Conservation (phyloP, 2,797 vertebrate species). For the Remorina albescens region DNA sequence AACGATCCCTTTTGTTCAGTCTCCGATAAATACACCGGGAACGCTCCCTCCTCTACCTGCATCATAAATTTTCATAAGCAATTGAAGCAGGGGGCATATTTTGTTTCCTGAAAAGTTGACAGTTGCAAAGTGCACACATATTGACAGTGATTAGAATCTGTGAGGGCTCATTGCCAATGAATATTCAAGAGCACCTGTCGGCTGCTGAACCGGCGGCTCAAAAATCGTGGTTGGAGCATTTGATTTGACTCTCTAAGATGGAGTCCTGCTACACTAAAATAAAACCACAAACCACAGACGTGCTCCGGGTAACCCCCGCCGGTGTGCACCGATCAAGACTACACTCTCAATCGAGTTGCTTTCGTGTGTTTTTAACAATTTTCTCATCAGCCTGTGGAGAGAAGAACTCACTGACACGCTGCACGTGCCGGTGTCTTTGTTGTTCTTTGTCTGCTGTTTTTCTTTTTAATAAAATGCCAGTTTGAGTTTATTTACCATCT, state of each 20-base stretch:
- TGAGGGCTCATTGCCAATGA: constrained; percentile 67
- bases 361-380: background rate
- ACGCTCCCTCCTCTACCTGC: constrained; percentile 43
- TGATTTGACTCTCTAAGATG: constrained; percentile 52
- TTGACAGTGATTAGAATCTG: constrained; percentile 81
- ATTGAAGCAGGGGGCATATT: constrained; percentile 63
- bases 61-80: constrained; percentile 70
- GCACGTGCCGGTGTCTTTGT: no score
- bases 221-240: constrained; percentile 65
- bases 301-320: constrained; percentile 8
- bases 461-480: background rate
- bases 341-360: background rate
- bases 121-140: constrained; percentile 79
- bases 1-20: constrained; percentile 24
- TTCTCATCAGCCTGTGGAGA: background rate
- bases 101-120: constrained; percentile 77
- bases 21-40: constrained; percentile 21
- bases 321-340: background rate
- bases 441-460: no score
- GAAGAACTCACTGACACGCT: constrained; percentile 2
- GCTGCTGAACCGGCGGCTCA: constrained; percentile 57
- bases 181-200: constrained; percentile 83
- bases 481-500: background rate
- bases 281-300: constrained; percentile 36
- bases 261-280: constrained; percentile 44